Evolutionary conservation across 2,113 vertebrate genomes (phyloP).

Genomic region (Lagopus muta): DNA sequence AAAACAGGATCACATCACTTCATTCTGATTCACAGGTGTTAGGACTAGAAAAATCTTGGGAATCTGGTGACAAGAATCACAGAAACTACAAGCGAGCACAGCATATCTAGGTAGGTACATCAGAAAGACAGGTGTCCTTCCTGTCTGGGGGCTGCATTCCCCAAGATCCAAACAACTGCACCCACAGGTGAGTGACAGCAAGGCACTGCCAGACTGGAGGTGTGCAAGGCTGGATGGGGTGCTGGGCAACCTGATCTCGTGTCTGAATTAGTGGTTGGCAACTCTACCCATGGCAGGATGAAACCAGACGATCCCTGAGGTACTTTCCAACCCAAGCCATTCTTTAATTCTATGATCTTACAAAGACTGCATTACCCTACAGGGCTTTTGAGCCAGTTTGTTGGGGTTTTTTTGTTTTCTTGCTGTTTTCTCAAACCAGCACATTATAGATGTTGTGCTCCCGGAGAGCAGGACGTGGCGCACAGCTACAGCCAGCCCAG

Average conservation of each 20-base stretch:
- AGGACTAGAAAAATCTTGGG: not conserved
- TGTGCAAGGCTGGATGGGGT: not conserved
- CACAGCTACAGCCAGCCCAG: not conserved
- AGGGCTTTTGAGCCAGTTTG: not conserved
- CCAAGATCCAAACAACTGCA: not conserved
- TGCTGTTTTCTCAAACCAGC: not conserved
- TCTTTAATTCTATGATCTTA: not conserved
- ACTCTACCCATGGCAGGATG: no score
- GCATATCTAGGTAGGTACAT: not conserved
- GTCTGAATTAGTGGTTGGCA: no score
- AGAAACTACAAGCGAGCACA: not conserved
- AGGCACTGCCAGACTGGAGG: not conserved
- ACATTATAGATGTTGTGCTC: not conserved
- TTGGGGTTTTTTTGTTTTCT: not conserved
- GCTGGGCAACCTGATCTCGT: no score
- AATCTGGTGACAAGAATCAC: slow-evolving; percentile 4
- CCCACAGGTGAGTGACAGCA: not conserved
- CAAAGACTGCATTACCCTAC: not conserved
- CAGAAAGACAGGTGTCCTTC: not conserved
- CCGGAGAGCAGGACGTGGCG: not conserved
- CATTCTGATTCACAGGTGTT: not conserved
- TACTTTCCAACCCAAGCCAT: no score
- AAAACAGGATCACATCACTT: not conserved
- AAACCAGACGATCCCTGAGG: no score
- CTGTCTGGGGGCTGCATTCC: not conserved